Conservation (phyloP, 2,113 vertebrate species). For the Hoplias malabaricus region DNA sequence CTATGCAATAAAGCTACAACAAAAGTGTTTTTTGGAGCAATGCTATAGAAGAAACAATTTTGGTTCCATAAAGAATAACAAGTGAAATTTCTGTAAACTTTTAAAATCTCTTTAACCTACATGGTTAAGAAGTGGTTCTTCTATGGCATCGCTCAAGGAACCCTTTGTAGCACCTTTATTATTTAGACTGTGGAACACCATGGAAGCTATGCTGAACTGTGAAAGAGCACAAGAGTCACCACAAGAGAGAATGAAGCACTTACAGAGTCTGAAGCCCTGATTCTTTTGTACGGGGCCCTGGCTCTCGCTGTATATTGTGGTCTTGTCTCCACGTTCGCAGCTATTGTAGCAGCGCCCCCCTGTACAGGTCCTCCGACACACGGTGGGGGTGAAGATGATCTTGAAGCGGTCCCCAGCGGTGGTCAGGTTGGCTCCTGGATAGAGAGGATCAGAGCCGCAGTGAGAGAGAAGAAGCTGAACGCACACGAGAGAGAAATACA, state of each 20-base stretch:
- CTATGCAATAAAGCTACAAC: too few species aligned
- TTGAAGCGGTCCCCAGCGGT: conserved; percentile 76
- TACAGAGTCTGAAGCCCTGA: conserved; percentile 78
- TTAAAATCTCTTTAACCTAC: too few species aligned
- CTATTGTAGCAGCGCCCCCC: conserved; percentile 73
- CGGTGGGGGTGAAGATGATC: conserved; percentile 79
- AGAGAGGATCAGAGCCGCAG: conserved; percentile 56
- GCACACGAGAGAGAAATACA: conserved; percentile 47
- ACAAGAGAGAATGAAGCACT: conserved; percentile 57
- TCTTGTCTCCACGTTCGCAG: conserved; percentile 77
- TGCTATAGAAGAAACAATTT: too few species aligned
- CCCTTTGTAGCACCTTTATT: too few species aligned
- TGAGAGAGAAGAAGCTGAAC: conserved; percentile 61
- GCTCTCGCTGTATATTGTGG: conserved; percentile 76
- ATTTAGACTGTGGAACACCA: too few species aligned
- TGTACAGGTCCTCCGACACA: conserved; percentile 71
- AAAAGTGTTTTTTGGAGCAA: too few species aligned
- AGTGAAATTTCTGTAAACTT: too few species aligned
- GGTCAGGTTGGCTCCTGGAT: conserved; percentile 77
- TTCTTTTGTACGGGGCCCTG: conserved; percentile 62
- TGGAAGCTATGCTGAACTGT: neutral
- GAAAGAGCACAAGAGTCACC: neutral
- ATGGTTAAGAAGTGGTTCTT: too few species aligned
- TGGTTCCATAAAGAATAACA: too few species aligned
- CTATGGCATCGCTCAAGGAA: too few species aligned